Base-by-base conservation (phyloP, 2,888 invertebrate genomes). In the Cabera pusaria region DNA sequence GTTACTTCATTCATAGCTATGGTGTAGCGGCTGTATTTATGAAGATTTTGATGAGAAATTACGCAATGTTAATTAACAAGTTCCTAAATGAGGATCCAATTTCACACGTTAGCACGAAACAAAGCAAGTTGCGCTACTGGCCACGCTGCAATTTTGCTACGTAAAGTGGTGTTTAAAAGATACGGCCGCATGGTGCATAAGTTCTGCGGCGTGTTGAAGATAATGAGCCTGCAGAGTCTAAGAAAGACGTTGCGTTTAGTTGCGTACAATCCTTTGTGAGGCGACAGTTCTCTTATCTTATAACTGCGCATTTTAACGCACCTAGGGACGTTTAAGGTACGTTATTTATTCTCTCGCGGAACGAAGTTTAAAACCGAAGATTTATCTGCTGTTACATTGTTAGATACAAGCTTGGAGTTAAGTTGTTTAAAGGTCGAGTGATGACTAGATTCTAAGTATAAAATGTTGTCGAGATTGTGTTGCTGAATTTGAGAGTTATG, bases 161-260 rank as follows among this genome's bases (percentile, higher is more conserved):
- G 19, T 22, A 17, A 32, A 85, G 78, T 73, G 71, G 72, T 82
- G 79, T 82, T 83, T 81, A 84, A 80, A 73, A 72, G 84, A 86
- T 85, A 87, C 75, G 66, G 75, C 68, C 14, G 14, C 14, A 73
- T 72, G 68, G 69, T 73, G 76, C 79, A 77, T 80, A 81, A 79
- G 76, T 80, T 78, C 70, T 73, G 77, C 77, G 68, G 72, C 71
- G 77, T 74, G 78, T 80, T 78, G 77, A 74, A 85, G 87, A 85
- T 86, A 87, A 83, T 84, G 78, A 80, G 72, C 73, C 64, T 61
- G 81, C 73, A 76, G 48, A 58, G 64, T 66, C 64, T 72, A 75
- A 75, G 75, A 74, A 76, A 81, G 78, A 78, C 58, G 71, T 74
- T 78, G 80, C 75, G 70, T 77, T 73, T 16, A 22, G 17, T 26